Evolutionary conservation across 2,888 invertebrate species (phyloP).

Genomic region (Aspidiotus destructor): DNA sequence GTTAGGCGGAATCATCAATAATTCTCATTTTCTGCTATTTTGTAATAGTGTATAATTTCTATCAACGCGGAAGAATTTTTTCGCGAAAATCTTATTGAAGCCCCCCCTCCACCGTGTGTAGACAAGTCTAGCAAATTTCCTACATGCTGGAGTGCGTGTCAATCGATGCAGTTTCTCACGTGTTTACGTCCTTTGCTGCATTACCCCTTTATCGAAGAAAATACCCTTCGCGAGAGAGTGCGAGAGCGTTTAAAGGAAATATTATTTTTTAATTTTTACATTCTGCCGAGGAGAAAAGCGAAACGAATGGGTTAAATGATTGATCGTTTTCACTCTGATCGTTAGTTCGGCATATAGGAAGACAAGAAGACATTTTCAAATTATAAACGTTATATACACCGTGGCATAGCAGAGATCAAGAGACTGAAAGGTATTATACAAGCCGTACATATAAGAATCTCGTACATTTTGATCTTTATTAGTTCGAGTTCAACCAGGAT

Average conservation of each 20-base stretch:
- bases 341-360: constrained; percentile 3
- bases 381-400: neutral
- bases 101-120: constrained; percentile 7
- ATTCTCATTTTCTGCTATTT: constrained; percentile 30
- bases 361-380: constrained; percentile 20
- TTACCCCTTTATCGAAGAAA: constrained; percentile 29
- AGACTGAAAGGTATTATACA: too few relatives aligned
- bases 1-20: constrained; percentile 29
- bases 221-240: constrained; percentile 11
- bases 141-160: constrained; percentile 10
- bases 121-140: constrained; percentile 6
- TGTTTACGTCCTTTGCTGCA: constrained; percentile 14
- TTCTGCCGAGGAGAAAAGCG: constrained; percentile 19
- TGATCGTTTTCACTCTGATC: constrained; percentile 27
- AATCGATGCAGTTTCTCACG: constrained; percentile 27
- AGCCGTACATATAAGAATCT: too few relatives aligned
- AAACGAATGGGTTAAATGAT: constrained; percentile 32
- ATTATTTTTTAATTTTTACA: constrained; percentile 33
- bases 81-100: constrained; percentile 23
- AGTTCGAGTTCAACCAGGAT: neutral
- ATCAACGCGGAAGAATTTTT: constrained; percentile 25
- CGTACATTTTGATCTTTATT: too few relatives aligned
- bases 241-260: constrained; percentile 19
- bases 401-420: too few relatives aligned
- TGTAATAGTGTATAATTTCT: constrained; percentile 23